phyloP scores from a whole-genome alignment of 2,888 invertebrate genomes.

The Bombylius major region DNA sequence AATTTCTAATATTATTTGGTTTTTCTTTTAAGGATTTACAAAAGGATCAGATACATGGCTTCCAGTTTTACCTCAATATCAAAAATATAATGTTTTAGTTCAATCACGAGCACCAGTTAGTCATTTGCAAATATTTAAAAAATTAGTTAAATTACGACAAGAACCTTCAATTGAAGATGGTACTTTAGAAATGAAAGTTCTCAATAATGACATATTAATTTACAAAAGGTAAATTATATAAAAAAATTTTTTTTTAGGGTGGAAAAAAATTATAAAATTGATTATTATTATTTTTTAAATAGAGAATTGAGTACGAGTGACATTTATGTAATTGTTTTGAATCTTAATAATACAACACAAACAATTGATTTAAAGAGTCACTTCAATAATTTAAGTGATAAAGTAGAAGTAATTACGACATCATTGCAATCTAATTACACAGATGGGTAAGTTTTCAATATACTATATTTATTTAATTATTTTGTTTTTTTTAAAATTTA shows the following conservation, averaged over 20 bases:
- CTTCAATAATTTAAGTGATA: conserved; percentile 19
- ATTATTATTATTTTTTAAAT: neutral
- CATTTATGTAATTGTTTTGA: conserved; percentile 39
- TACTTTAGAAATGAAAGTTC: conserved; percentile 22
- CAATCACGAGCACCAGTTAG: conserved; percentile 42
- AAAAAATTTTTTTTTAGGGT: neutral
- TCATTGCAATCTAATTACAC: conserved; percentile 28
- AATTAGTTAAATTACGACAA: conserved; percentile 42
- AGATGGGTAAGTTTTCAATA: conserved; percentile 23
- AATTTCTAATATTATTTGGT: no score
- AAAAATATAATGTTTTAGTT: conserved; percentile 43
- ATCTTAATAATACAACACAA: conserved; percentile 39
- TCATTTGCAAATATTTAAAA: conserved; percentile 51
- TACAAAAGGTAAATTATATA: conserved; percentile 25
- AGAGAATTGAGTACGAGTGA: conserved; percentile 26
- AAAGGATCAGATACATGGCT: conserved; percentile 46
- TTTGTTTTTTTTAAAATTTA: neutral
- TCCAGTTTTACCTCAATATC: conserved; percentile 50
- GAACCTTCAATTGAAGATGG: conserved; percentile 31
- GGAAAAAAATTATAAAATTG: no score
- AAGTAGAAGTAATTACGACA: conserved; percentile 30
- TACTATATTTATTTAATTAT: neutral
- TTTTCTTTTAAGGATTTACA: conserved; percentile 24
- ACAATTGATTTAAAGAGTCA: conserved; percentile 35
- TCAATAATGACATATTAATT: conserved; percentile 26